These are phyloP conservation scores for Cataglyphis albicans DNA, from an alignment of 2,888 invertebrate genomes.

Conservation along the genomic window DNA sequence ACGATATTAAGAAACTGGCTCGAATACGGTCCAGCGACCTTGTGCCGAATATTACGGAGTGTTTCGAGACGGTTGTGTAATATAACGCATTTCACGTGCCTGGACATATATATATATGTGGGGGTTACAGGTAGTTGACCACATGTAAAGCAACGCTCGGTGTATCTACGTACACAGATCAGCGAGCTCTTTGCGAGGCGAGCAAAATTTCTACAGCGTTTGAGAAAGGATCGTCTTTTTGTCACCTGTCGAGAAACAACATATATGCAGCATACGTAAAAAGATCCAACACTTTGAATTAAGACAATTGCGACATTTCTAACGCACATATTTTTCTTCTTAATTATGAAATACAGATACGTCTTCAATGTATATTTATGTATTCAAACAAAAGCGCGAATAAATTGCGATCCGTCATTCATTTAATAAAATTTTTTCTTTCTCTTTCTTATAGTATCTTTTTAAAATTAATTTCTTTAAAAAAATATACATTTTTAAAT, in stretches of 20 bases:
- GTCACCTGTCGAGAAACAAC: background rate
- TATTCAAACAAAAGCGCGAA: background rate
- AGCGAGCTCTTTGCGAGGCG: background rate
- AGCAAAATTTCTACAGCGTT: background rate
- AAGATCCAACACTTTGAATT: background rate
- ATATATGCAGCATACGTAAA: background rate
- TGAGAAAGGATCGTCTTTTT: background rate
- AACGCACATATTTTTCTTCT: background rate
- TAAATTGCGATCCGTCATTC: background rate
- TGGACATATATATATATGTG: conserved; percentile 37
- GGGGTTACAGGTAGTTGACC: conserved; percentile 64
- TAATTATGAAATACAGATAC: conserved; percentile 15
- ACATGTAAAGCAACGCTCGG: conserved; percentile 43
- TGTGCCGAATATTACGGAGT: conserved; percentile 79
- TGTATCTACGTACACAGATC: background rate
- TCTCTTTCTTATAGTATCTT: background rate
- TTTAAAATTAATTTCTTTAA: background rate
- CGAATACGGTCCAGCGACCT: conserved; percentile 79
- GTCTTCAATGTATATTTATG: background rate
- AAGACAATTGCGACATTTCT: conserved; percentile 20
- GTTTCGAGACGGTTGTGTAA: conserved; percentile 70
- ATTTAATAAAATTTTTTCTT: background rate
- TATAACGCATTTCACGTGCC: conserved; percentile 56
- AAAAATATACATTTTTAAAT: background rate
- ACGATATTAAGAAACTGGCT: conserved; percentile 69